These are phyloP conservation scores for Tenebrosternarchus preto DNA, from an alignment of 2,113 vertebrate genomes.

Conservation along the genomic window DNA sequence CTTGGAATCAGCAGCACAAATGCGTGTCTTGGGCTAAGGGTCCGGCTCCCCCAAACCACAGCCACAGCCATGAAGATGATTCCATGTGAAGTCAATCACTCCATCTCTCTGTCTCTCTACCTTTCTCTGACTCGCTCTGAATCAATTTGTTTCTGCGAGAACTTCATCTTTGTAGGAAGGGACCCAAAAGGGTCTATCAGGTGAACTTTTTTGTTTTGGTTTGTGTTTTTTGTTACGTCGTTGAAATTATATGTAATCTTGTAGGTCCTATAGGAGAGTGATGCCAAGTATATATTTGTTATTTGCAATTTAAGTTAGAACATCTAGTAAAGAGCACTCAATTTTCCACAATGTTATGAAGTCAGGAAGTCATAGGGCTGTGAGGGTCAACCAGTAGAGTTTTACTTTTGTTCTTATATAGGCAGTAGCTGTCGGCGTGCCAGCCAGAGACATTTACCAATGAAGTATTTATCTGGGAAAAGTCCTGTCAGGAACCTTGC, in stretches of 20 bases:
- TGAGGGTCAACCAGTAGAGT: no score
- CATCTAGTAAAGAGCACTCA: not conserved
- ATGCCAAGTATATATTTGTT: constrained; percentile 31
- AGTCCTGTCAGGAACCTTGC: not conserved
- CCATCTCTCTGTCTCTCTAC: not conserved
- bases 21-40: not conserved
- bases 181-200: not conserved
- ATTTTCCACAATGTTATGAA: not conserved
- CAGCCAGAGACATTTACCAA: not conserved
- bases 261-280: constrained; percentile 34
- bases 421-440: not conserved
- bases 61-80: constrained; percentile 14
- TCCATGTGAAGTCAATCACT: not conserved
- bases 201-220: not conserved
- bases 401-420: no score
- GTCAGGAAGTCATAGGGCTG: not conserved
- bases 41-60: not conserved
- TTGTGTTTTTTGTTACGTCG: constrained; percentile 12
- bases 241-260: constrained; percentile 23
- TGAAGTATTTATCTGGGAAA: not conserved
- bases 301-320: constrained; percentile 5
- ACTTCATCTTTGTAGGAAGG: not conserved
- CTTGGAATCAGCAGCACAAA: not conserved
- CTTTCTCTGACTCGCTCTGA: not conserved
- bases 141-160: not conserved